Conservation (phyloP, 2,113 vertebrate genomes). For the Sminthopsis crassicaudata region DNA sequence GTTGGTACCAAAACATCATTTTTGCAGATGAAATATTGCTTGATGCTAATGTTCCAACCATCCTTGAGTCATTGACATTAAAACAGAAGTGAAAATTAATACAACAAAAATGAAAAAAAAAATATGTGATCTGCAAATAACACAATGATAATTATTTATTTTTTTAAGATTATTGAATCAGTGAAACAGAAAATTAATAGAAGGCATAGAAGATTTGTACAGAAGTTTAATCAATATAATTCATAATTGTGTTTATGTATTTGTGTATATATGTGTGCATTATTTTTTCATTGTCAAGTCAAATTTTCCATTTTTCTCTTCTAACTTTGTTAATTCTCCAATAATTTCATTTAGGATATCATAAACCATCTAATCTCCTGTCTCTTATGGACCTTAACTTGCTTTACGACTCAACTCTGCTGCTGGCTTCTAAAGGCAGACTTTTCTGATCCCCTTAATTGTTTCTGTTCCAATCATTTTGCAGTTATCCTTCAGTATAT, state of each 20-base stretch:
- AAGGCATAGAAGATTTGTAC: not conserved
- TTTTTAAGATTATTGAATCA: not conserved
- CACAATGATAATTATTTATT: not conserved
- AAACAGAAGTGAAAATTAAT: not conserved
- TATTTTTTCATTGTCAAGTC: not conserved
- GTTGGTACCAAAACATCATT: not conserved
- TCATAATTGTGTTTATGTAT: not conserved
- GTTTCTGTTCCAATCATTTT: not conserved
- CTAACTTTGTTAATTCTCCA: not conserved
- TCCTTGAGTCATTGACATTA: not conserved
- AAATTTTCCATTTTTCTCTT: not conserved
- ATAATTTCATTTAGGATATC: not conserved
- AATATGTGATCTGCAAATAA: not conserved
- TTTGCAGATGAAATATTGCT: not conserved
- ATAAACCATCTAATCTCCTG: not conserved
- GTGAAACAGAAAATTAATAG: not conserved
- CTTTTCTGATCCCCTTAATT: not conserved
- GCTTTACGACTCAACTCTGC: not conserved
- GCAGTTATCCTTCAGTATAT: not conserved
- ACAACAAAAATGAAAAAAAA: not conserved
- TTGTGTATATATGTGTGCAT: not conserved
- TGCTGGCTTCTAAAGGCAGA: not conserved
- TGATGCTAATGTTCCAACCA: not conserved
- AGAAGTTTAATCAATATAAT: not conserved
- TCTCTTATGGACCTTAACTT: not conserved